A percentile compares a stretch with the other conserved stretches of the same genome.
Conservation (phyloP, 2,797 vertebrate species). For the Discoglossus pictus region DNA sequence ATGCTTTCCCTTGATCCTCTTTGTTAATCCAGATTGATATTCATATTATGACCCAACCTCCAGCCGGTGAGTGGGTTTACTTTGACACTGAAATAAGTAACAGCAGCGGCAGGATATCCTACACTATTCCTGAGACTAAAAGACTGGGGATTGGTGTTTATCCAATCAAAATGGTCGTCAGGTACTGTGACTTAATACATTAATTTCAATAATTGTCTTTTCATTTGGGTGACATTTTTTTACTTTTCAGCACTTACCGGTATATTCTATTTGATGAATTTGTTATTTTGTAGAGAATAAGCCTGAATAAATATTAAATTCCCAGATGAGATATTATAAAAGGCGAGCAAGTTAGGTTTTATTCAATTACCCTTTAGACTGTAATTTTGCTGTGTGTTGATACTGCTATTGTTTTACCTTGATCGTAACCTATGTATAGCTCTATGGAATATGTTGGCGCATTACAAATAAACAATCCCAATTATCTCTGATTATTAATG, state of each 20-base stretch:
- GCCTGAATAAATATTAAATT: no score
- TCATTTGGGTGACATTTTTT: neutral
- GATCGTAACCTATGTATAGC: no score
- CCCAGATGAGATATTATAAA: no score
- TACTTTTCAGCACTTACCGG: neutral
- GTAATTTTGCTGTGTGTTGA: no score
- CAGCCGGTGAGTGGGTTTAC: slow-evolving; percentile 93
- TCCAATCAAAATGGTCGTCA: slow-evolving; percentile 97
- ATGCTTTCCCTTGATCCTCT: neutral
- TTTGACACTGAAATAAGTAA: slow-evolving; percentile 93
- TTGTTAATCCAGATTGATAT: slow-evolving; percentile 83
- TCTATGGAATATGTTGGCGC: no score
- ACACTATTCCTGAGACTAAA: slow-evolving; percentile 82
- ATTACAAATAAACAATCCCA: no score
- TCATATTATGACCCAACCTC: slow-evolving; percentile 96
- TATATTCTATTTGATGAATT: neutral
- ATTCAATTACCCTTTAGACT: no score
- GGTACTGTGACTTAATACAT: slow-evolving; percentile 69
- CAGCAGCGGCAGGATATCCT: slow-evolving; percentile 91
- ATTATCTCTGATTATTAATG: no score
- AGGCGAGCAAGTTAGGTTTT: no score
- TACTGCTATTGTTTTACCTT: no score
- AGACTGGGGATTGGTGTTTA: slow-evolving; percentile 94
- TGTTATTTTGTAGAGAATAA: no score
- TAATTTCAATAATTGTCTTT: neutral